Percentiles rank a stretch among this genome's conserved stretches.
Evolutionary conservation across 1,140 invertebrate species (phyloP).

Genomic region (Neodiprion fabricii): DNA sequence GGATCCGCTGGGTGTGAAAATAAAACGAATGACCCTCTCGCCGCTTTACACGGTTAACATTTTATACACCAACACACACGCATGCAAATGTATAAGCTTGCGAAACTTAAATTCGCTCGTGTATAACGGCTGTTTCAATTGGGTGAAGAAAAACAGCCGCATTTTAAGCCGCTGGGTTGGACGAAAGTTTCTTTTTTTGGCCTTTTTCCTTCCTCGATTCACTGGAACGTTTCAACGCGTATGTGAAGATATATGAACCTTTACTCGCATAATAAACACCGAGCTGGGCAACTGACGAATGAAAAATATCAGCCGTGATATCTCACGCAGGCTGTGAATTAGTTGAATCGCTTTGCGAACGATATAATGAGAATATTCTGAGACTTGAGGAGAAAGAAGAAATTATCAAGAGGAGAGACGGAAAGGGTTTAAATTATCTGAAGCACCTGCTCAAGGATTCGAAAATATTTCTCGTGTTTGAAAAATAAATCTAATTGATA

Average conservation of each 20-base stretch:
- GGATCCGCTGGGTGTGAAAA: conserved; percentile 29
- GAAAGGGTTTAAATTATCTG: no score
- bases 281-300: neutral
- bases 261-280: no score
- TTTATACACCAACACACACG: neutral
- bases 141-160: conserved; percentile 26
- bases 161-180: conserved; percentile 32
- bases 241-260: no score
- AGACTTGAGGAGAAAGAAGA: no score
- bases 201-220: no score
- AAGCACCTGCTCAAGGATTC: no score
- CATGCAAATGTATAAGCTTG: neutral
- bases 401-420: no score
- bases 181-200: neutral
- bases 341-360: neutral
- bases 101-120: neutral
- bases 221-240: no score
- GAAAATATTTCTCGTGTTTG: no score
- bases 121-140: neutral
- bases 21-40: neutral
- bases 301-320: neutral
- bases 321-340: neutral
- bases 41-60: neutral
- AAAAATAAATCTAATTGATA: no score
- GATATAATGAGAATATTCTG: neutral